Evolutionary conservation across 2,113 vertebrate species (phyloP).

Genomic region (Panurus biarmicus): DNA sequence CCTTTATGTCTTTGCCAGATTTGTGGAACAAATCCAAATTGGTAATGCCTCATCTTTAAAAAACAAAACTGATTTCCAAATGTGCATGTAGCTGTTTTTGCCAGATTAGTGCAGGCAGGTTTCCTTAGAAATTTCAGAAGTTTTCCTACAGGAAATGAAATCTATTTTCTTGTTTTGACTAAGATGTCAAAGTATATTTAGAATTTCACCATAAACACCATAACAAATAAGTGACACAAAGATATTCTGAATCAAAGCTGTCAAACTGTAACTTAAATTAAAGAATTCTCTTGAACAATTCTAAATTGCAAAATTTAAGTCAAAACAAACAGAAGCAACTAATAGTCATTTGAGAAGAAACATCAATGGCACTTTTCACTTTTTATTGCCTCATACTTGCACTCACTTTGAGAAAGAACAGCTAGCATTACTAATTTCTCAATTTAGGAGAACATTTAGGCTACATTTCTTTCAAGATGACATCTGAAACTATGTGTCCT

Average conservation of each 20-base stretch:
- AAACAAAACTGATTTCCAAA: background rate
- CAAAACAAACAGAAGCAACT: background rate
- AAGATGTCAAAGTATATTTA: background rate
- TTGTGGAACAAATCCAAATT: slow-evolving; percentile 14
- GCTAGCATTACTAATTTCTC: background rate
- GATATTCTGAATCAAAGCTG: background rate
- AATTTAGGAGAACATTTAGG: background rate
- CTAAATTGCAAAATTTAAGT: background rate
- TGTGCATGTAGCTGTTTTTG: background rate
- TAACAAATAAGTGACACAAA: background rate
- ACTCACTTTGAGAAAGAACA: background rate
- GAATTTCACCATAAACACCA: background rate
- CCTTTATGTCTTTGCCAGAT: slow-evolving; percentile 30
- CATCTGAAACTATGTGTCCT: background rate
- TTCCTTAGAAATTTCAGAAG: background rate
- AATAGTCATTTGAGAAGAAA: background rate
- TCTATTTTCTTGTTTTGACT: background rate
- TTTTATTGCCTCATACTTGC: background rate
- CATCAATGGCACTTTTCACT: background rate
- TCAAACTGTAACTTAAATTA: background rate
- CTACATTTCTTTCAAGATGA: background rate
- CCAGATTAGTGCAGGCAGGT: background rate
- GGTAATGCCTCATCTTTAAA: background rate
- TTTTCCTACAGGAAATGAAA: background rate
- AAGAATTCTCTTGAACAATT: background rate